Conservation (phyloP, 2,888 invertebrate species). For the Drosophila rubida region DNA sequence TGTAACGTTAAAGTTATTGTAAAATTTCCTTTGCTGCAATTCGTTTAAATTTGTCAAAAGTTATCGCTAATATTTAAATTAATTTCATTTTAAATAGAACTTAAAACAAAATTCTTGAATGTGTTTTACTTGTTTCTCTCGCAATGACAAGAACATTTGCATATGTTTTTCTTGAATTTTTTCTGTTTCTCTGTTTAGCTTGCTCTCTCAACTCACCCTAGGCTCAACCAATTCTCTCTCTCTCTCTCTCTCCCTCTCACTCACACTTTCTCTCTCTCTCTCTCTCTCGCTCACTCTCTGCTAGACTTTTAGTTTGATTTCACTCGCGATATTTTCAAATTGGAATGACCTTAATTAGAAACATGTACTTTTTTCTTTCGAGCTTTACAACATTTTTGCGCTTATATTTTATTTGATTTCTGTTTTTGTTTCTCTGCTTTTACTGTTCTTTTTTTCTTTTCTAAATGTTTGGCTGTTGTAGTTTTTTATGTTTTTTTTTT, state of each 20-base stretch:
- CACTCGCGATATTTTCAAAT: conserved; percentile 78
- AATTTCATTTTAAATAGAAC: conserved; percentile 76
- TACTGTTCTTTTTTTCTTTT: conserved; percentile 44
- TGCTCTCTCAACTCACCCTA: conserved; percentile 3
- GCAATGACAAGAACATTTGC: conserved; percentile 47
- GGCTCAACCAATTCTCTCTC: conserved; percentile 26
- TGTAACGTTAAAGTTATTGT: conserved; percentile 32
- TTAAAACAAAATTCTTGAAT: conserved; percentile 80
- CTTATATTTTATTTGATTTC: conserved; percentile 9
- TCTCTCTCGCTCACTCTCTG: conserved; percentile 30
- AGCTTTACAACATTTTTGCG: conserved; percentile 63
- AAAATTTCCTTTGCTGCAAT: conserved; percentile 40
- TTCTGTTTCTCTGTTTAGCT: conserved; percentile 11
- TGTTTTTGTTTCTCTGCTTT: conserved; percentile 22
- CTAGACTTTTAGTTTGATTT: conserved; percentile 66
- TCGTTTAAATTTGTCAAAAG: conserved; percentile 34
- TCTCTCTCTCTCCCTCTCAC: conserved; percentile 16
- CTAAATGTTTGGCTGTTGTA: conserved; percentile 61
- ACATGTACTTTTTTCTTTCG: conserved; percentile 74
- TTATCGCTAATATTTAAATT: conserved; percentile 49
- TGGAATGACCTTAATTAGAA: conserved; percentile 80
- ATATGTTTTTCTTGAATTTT: conserved; percentile 26
- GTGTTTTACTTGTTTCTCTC: conserved; percentile 67
- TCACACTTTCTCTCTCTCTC: conserved; percentile 17
- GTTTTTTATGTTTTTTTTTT: conserved; percentile 18